Conservation (phyloP, 2,888 invertebrate genomes). For the Neria commutata region DNA sequence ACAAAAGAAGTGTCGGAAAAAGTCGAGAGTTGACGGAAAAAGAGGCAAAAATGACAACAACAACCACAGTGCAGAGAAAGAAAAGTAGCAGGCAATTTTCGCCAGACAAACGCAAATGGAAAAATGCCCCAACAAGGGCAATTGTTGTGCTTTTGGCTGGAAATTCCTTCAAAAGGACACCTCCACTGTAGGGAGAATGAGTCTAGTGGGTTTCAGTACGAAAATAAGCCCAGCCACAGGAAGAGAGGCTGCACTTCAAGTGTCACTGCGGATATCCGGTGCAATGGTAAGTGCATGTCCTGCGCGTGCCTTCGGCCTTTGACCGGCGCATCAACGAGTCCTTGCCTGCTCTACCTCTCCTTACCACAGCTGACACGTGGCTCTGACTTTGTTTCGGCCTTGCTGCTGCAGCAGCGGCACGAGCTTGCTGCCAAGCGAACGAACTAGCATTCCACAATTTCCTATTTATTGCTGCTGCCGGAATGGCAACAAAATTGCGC, state of each 20-base stretch:
- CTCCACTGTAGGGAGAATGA: neutral
- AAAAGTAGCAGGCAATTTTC: neutral
- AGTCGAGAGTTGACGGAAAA: too few species aligned
- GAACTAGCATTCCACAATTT: neutral
- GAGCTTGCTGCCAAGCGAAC: neutral
- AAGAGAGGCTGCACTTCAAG: slow-evolving; percentile 40
- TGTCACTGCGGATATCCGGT: slow-evolving; percentile 50
- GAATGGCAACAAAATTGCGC: slow-evolving; percentile 21
- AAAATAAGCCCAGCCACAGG: slow-evolving; percentile 22
- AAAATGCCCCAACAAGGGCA: too few species aligned
- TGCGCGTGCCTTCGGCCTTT: slow-evolving; percentile 28
- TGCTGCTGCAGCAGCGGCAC: too few species aligned
- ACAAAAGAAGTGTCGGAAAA: too few species aligned
- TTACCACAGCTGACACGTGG: neutral
- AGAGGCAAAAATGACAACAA: too few species aligned
- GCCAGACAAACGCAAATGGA: too few species aligned
- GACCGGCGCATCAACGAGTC: too few species aligned
- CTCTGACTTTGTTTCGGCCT: neutral
- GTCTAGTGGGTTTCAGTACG: neutral
- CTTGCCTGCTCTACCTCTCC: neutral
- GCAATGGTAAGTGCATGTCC: slow-evolving; percentile 43
- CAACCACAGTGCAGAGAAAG: neutral
- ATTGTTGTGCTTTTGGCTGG: too few species aligned
- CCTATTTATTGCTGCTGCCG: slow-evolving; percentile 16
- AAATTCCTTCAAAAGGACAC: neutral